Conservation (phyloP, 2,797 vertebrate genomes). For the Thunnus albacares region DNA sequence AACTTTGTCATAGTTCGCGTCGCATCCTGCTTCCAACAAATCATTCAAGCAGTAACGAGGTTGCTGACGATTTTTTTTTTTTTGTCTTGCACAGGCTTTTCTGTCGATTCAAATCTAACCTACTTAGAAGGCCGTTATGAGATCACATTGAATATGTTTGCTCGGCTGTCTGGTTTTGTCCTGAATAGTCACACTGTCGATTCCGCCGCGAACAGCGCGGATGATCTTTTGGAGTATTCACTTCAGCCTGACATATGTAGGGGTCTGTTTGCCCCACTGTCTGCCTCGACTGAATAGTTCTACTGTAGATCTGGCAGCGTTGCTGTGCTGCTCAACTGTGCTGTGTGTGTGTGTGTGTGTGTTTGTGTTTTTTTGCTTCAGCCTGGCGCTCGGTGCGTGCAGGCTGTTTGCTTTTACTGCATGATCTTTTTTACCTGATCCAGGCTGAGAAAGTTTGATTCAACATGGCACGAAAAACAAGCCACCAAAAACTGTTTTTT, state of each 20-base stretch:
- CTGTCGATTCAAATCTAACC: background rate
- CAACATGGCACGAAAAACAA: slow-evolving; percentile 6
- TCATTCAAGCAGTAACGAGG: slow-evolving; percentile 22
- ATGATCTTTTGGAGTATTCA: slow-evolving; percentile 15
- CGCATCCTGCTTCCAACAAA: slow-evolving; percentile 31
- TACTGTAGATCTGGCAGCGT: slow-evolving; percentile 42
- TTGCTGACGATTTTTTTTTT: background rate
- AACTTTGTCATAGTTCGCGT: slow-evolving; percentile 17
- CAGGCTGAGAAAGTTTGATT: slow-evolving; percentile 37
- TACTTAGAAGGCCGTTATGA: background rate
- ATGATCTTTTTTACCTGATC: slow-evolving; percentile 35
- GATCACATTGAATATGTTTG: slow-evolving; percentile 5
- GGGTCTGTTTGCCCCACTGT: slow-evolving; percentile 36
- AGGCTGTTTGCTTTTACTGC: slow-evolving; percentile 48
- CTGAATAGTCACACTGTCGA: slow-evolving; percentile 1
- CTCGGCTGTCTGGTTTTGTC: slow-evolving; percentile 14
- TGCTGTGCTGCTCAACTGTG: slow-evolving; percentile 3
- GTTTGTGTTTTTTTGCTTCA: slow-evolving; percentile 21
- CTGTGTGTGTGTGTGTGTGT: background rate
- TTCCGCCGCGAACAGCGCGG: slow-evolving; percentile 11
- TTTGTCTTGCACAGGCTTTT: background rate
- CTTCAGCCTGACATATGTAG: slow-evolving; percentile 32
- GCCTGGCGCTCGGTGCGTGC: slow-evolving; percentile 5
- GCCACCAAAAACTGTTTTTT: slow-evolving; percentile 3
- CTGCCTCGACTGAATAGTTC: slow-evolving; percentile 40